Evolutionary conservation across 2,888 invertebrate genomes (phyloP), one percentile per base, ranked within the genome.

Genomic region (Dicranocentrus wangi): DNA sequence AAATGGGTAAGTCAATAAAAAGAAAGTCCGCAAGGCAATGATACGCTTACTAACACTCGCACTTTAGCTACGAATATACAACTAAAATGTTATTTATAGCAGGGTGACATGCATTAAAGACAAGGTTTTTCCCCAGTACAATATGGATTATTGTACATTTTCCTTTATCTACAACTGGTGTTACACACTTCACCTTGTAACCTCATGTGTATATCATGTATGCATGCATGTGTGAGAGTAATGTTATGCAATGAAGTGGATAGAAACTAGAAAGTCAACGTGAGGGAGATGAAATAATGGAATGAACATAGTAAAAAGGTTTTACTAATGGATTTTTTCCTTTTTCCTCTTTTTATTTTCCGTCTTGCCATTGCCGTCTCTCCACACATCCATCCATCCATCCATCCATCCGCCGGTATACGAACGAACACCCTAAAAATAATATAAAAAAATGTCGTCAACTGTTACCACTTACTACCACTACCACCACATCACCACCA

Each of bases 281-380:
- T 32, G 39, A 25, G 39, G 13, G 39, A 68, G 68, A 68, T 68
- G 68, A 51, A 51, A 68, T 68, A 51, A 51, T 47, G 68, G 51
- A 53, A 68, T 51, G 43, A 66, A 28, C 68, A 60, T 39, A 66
- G 43, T 71, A 72, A 72, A 58, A 77, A 63, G 61, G 51, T 79
- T 79, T 78, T 72, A 19, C 71, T 71, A 71, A 79, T 79, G 79
- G 79, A 79, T 72, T 66, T 47, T 75, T 79, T 61, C 42, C 27
- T n/a, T 27, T 25, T 53, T 60, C 66, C 39, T 21, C 43, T 68
- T 60, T 53, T 61, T 32, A 25, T 47, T 68, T 73, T 68, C 23
- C 43, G 60, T 17, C 66, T 27, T 17, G 42, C 19, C 19, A 17
- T 39, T 3, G 15, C 17, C 5, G 13, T 27, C 13, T 53, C 25